Conservation (phyloP, 2,113 vertebrate species). For the Myotis yumanensis region DNA sequence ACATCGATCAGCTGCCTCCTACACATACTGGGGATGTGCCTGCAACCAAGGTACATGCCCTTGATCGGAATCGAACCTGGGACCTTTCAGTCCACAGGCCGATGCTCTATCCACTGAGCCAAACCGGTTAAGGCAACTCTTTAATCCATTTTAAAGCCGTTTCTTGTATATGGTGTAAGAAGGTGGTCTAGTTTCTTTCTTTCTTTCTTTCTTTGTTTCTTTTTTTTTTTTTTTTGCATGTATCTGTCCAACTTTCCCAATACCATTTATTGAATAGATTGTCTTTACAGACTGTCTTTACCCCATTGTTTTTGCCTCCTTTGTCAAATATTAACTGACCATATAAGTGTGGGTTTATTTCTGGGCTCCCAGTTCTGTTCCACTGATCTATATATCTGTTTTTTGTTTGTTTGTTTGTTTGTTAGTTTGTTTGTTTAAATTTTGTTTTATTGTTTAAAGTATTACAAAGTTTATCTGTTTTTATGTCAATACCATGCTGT, state of each 20-base stretch:
- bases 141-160: background rate
- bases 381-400: background rate
- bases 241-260: background rate
- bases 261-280: background rate
- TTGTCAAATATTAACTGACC: background rate
- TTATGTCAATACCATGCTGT: background rate
- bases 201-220: background rate
- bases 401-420: background rate
- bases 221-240: background rate
- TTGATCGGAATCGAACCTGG: too few relatives aligned
- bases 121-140: background rate
- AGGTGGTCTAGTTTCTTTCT: background rate
- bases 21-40: too few relatives aligned
- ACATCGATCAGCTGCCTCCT: too few relatives aligned
- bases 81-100: too few relatives aligned
- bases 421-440: too few relatives aligned
- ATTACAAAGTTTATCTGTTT: background rate
- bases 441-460: too few relatives aligned
- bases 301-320: background rate
- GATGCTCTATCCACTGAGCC: too few relatives aligned
- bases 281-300: background rate
- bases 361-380: background rate
- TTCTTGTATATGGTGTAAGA: background rate
- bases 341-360: background rate
- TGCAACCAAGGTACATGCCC: too few relatives aligned